Conservation (phyloP, 2,113 vertebrate genomes). For the Meles meles region DNA sequence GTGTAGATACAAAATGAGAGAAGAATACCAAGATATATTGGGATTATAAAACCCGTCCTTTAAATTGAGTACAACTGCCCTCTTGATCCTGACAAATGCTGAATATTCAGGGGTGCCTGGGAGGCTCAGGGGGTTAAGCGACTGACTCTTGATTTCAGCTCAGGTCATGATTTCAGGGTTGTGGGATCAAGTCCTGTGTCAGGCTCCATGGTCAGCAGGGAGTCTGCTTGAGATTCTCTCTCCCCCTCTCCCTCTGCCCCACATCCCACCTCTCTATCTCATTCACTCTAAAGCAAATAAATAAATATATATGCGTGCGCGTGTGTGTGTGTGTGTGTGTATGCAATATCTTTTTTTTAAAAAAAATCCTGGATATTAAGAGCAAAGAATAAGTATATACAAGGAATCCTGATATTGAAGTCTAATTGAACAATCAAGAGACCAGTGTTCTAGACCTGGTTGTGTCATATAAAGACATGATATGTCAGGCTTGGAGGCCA, state of each 20-base stretch:
- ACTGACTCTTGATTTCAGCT: neutral
- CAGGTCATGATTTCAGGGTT: neutral
- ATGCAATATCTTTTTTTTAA: neutral
- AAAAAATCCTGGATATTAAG: neutral
- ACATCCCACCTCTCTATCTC: neutral
- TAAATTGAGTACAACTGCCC: neutral
- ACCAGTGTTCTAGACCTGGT: neutral
- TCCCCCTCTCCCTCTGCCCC: neutral
- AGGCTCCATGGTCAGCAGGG: neutral
- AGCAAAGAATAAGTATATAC: neutral
- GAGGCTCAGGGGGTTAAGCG: neutral
- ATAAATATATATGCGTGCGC: too few species aligned
- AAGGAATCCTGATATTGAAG: neutral
- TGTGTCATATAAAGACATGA: neutral
- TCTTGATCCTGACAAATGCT: neutral
- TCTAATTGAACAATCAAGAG: neutral
- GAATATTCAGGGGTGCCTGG: neutral
- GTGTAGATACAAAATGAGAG: neutral
- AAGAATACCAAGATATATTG: neutral
- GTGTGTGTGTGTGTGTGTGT: too few species aligned
- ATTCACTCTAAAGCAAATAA: neutral
- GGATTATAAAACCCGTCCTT: neutral
- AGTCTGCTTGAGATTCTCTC: neutral
- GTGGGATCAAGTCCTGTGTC: neutral
- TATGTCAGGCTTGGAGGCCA: neutral